Evolutionary conservation across 2,113 vertebrate species (phyloP).

Genomic region (Lepidothrix coronata): DNA sequence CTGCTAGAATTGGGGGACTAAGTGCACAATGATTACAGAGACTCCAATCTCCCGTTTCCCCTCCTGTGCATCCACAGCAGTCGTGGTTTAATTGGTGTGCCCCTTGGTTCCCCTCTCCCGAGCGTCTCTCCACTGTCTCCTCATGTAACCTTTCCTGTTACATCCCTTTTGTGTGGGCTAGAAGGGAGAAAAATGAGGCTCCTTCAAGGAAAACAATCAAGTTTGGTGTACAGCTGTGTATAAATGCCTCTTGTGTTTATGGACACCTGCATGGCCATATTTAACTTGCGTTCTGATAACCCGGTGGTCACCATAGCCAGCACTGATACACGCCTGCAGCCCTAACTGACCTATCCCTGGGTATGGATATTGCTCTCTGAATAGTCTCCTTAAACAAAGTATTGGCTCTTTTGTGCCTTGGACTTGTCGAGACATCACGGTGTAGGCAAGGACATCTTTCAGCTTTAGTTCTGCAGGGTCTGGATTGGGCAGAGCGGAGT

Average conservation of each 20-base stretch:
- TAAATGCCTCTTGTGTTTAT: background rate
- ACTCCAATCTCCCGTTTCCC: background rate
- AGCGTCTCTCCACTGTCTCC: background rate
- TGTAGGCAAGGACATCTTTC: background rate
- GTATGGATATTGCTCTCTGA: background rate
- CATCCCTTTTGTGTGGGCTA: background rate
- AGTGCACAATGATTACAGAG: conserved; percentile 6
- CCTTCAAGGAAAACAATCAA: background rate
- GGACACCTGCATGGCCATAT: background rate
- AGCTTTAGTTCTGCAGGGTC: background rate
- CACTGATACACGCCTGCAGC: background rate
- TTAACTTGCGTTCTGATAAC: background rate
- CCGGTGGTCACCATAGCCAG: background rate
- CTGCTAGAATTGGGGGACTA: background rate
- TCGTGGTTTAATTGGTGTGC: background rate
- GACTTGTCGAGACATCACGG: background rate
- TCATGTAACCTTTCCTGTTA: background rate
- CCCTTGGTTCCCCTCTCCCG: background rate
- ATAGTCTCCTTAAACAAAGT: background rate
- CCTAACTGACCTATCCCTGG: background rate
- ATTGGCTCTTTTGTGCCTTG: background rate
- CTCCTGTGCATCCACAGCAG: background rate
- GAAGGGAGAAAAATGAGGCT: background rate
- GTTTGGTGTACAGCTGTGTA: background rate
- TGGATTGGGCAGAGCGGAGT: background rate